Evolutionary conservation across 2,797 vertebrate species (phyloP).

Genomic region (Tauraco hartlaubi): DNA sequence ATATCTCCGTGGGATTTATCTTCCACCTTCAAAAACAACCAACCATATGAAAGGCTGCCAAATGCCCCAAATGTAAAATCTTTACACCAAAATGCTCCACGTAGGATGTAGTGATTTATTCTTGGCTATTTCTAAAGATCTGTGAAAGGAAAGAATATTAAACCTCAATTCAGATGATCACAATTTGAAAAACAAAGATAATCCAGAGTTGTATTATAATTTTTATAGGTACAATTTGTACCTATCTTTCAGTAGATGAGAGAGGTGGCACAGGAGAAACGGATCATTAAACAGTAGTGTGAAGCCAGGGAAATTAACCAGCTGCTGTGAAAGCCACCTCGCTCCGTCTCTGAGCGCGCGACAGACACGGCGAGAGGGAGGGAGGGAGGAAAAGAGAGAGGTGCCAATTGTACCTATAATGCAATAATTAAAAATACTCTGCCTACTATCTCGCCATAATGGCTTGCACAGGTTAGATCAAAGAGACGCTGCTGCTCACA

Average conservation of each 20-base stretch:
- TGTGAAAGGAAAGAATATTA: slow-evolving; percentile 64
- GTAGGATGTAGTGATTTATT: not conserved
- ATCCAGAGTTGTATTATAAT: slow-evolving; percentile 82
- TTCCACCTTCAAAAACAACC: slow-evolving; percentile 74
- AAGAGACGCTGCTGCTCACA: slow-evolving; percentile 50
- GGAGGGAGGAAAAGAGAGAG: slow-evolving; percentile 64
- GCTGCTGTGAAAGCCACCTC: slow-evolving; percentile 87
- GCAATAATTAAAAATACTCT: slow-evolving; percentile 72
- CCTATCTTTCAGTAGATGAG: slow-evolving; percentile 87
- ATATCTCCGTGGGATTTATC: slow-evolving; percentile 68
- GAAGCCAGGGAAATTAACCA: slow-evolving; percentile 88
- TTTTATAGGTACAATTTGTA: slow-evolving; percentile 88
- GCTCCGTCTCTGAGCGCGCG: slow-evolving; percentile 74
- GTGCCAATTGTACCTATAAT: slow-evolving; percentile 75
- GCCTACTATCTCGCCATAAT: slow-evolving; percentile 49
- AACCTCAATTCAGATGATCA: slow-evolving; percentile 70
- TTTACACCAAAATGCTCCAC: slow-evolving; percentile 27
- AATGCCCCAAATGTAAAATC: slow-evolving; percentile 65
- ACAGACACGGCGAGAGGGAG: slow-evolving; percentile 60
- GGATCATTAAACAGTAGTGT: slow-evolving; percentile 88
- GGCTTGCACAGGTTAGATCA: slow-evolving; percentile 58
- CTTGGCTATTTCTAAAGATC: slow-evolving; percentile 47
- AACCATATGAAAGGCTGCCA: slow-evolving; percentile 61
- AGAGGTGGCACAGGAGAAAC: slow-evolving; percentile 86
- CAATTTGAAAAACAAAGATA: slow-evolving; percentile 81